Evolutionary conservation across 2,888 invertebrate genomes (phyloP).

Genomic region (Busseola fusca): DNA sequence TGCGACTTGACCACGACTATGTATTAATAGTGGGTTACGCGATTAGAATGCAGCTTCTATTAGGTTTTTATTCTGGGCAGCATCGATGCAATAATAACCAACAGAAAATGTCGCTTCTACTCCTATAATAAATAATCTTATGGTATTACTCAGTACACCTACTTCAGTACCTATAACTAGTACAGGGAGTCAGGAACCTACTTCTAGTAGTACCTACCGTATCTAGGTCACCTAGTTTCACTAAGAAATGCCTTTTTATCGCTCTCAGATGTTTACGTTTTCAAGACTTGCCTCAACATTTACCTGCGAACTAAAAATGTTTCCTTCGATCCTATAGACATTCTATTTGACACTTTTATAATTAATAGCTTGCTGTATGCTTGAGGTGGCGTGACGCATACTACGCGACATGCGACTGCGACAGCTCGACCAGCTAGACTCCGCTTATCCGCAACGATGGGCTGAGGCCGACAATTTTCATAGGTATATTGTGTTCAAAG

Average conservation of each 20-base stretch:
- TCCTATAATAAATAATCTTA: background rate
- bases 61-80: background rate
- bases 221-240: slow-evolving; percentile 27
- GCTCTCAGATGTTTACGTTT: slow-evolving; percentile 8
- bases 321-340: background rate
- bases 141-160: background rate
- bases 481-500: background rate
- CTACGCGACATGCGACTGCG: background rate
- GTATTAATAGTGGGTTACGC: too few relatives aligned
- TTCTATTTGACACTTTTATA: background rate
- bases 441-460: too few relatives aligned
- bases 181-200: background rate
- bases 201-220: background rate
- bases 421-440: too few relatives aligned
- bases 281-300: background rate
- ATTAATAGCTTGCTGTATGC: background rate
- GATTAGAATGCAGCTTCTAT: background rate
- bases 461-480: background rate
- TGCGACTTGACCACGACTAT: too few relatives aligned
- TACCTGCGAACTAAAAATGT: background rate
- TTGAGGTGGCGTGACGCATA: background rate
- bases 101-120: slow-evolving; percentile 1
- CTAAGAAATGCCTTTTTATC: slow-evolving; percentile 22
- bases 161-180: background rate
- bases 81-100: background rate